phyloP scores from a whole-genome alignment of 2,797 vertebrate species.

The Periophthalmus magnuspinnatus region DNA sequence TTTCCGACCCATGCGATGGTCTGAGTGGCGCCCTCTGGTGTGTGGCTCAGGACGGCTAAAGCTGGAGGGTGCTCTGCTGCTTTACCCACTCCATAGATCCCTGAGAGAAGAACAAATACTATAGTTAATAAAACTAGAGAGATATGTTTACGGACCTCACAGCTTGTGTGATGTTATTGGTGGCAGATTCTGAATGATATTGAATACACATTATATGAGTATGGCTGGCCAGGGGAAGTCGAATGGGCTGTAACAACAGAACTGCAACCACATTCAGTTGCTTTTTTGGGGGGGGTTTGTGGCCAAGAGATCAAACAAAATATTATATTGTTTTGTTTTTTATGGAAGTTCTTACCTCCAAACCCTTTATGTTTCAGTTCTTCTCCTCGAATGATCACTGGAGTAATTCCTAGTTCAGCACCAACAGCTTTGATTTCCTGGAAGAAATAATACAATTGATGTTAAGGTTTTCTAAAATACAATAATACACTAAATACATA shows the following conservation, averaged over 20 bases:
- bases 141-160: neutral
- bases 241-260: no score
- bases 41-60: slow-evolving; percentile 91
- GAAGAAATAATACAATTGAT: slow-evolving; percentile 32
- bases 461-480: neutral
- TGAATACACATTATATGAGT: no score
- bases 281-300: no score
- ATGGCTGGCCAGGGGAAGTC: no score
- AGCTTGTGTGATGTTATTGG: no score
- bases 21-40: slow-evolving; percentile 91
- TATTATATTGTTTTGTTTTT: no score
- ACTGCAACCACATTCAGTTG: no score
- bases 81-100: slow-evolving; percentile 96
- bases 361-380: slow-evolving; percentile 92
- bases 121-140: neutral
- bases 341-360: slow-evolving; percentile 81
- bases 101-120: slow-evolving; percentile 55
- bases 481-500: neutral
- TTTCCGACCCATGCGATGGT: slow-evolving; percentile 99
- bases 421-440: slow-evolving; percentile 94
- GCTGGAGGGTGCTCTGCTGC: slow-evolving; percentile 91
- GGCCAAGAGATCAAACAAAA: no score
- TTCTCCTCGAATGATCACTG: slow-evolving; percentile 90
- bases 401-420: slow-evolving; percentile 86
- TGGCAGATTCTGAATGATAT: no score